Base-by-base conservation (phyloP, 1,140 invertebrate genomes). In the Ostrea edulis region DNA sequence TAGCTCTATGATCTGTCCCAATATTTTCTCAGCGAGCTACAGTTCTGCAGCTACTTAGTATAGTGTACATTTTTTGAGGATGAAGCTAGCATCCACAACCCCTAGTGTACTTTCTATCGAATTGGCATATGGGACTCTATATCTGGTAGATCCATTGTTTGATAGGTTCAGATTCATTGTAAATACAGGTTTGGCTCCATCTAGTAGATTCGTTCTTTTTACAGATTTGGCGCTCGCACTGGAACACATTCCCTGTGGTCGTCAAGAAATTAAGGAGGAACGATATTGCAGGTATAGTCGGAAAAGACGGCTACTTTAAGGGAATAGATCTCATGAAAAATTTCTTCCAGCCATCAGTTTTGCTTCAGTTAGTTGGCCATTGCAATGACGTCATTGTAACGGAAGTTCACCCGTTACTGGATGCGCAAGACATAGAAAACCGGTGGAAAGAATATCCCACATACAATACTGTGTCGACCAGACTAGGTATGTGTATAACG, bases 271-370 rank as follows among this genome's bases (percentile, higher is more conserved):
- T 77, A 77, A 29, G 68, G 9, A 29, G 12, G 11, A 12, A 29
- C 14, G 68, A 77, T 29, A 29, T 77, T 12, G 68, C 25, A 5
- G 68, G 68, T 14, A 29, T 14, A 2, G 29, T 77, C 12, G 68
- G 8, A 9, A 35, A 25, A 14, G 22, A 22, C 14, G 68, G 68
- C 4, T 77, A 77, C 29, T 35, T 77, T 25, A 25, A 25, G 12
- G 68, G 68, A 77, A 77, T 77, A 77, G 14, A 77, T 35, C 68
- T 77, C 0, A 77, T 77, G 68, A 77, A 77, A 77, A 77, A 35
- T 17, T 77, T 25, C 68, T 25, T 14, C 12, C 9, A 77, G 25
- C 68, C 22, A 14, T 77, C 68, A 11, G 68, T 77, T 17, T 35
- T 77, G 29, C 68, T 77, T 29, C 68, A 77, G 68, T 35, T 77